Conservation (phyloP, 30 jellyfish, hydroid and myxozoan genomes). For the Sanderia malayensis region DNA sequence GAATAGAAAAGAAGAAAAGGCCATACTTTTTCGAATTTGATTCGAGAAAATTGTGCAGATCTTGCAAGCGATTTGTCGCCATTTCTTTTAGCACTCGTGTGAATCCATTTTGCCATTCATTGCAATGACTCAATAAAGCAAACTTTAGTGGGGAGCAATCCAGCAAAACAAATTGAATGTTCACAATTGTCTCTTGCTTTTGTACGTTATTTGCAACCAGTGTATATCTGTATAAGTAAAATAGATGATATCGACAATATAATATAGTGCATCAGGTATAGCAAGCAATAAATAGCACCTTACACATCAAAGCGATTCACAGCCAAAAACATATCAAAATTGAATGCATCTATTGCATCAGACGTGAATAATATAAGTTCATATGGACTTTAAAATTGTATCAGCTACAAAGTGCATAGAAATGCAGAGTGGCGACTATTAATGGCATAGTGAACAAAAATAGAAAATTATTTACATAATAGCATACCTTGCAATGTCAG, state of each 20-base stretch:
- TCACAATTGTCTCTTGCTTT: constrained; percentile 86
- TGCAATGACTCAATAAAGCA: constrained; percentile 89
- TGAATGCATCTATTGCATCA: no score
- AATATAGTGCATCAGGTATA: no score
- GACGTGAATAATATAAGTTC: no score
- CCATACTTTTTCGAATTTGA: constrained; percentile 61
- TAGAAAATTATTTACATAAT: no score
- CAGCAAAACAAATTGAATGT: constrained; percentile 71
- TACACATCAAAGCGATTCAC: no score
- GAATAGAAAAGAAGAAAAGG: not conserved
- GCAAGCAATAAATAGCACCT: no score
- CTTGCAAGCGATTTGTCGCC: constrained; percentile 80
- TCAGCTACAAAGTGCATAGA: no score
- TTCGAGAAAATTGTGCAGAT: constrained; percentile 69
- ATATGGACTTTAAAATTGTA: no score
- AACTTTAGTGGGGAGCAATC: constrained; percentile 94
- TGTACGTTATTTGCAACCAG: constrained; percentile 96
- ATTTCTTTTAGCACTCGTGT: constrained; percentile 87
- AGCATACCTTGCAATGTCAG: constrained; percentile 95
- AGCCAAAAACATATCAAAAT: no score
- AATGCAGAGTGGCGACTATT: no score
- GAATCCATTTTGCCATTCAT: constrained; percentile 96
- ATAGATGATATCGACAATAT: no score
- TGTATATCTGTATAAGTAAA: constrained; percentile 95
- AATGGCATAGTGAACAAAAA: no score